Evolutionary conservation across 2,888 invertebrate genomes (phyloP).

Genomic region (Byasa hedistus): DNA sequence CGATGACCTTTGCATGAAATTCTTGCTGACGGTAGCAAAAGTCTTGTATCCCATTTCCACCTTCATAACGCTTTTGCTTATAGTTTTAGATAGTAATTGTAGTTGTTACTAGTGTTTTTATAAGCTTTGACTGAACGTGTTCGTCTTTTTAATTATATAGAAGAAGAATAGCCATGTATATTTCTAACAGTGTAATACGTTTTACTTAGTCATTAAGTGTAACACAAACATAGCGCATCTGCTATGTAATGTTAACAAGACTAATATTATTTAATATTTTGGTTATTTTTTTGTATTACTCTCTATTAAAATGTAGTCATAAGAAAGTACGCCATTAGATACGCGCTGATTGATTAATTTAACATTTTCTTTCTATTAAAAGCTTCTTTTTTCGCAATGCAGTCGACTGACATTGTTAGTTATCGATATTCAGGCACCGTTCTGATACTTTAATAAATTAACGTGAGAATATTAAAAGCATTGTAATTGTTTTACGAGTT

Average conservation of each 20-base stretch:
- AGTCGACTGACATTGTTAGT: conserved; percentile 24
- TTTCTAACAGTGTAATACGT: not conserved
- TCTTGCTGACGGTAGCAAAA: conserved; percentile 27
- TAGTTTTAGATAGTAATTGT: conserved; percentile 40
- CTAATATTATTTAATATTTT: not conserved
- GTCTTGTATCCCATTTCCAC: conserved; percentile 42
- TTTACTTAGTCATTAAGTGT: not conserved
- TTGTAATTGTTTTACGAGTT: conserved; percentile 44
- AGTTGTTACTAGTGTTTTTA: conserved; percentile 13
- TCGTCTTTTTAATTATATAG: not conserved
- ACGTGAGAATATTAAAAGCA: conserved; percentile 10
- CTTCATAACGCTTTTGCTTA: conserved; percentile 60
- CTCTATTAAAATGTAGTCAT: not conserved
- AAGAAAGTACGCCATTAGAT: conserved; percentile 25
- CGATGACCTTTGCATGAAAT: conserved; percentile 28
- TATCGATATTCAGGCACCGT: conserved; percentile 5
- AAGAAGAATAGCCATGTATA: not conserved
- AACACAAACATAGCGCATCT: not conserved
- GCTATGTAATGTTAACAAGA: not conserved
- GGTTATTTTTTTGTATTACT: not conserved
- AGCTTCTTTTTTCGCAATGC: conserved; percentile 28
- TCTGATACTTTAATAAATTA: not conserved
- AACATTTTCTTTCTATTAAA: conserved; percentile 20
- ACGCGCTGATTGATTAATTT: conserved; percentile 25
- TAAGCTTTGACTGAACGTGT: not conserved